Conservation (phyloP, 2,113 vertebrate species). For the Mesembrinibis cayennensis region DNA sequence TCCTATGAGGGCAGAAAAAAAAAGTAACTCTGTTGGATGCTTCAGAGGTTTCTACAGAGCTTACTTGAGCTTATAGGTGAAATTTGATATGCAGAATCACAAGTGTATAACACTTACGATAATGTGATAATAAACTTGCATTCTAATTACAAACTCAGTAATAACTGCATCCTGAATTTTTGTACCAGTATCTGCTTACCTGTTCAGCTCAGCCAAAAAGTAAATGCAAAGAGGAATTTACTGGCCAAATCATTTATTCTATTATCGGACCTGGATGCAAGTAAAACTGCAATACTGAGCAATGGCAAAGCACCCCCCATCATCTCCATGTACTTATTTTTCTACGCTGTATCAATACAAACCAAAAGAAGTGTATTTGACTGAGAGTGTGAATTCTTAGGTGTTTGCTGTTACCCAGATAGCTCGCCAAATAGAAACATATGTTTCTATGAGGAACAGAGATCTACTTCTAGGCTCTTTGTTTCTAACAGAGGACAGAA, state of each 20-base stretch:
- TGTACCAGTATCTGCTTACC: background rate
- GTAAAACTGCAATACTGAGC: background rate
- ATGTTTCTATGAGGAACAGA: background rate
- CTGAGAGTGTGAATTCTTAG: background rate
- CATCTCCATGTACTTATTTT: background rate
- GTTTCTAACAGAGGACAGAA: background rate
- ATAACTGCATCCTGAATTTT: background rate
- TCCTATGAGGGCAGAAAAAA: background rate
- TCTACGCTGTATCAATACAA: background rate
- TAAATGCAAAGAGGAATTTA: background rate
- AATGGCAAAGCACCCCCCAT: background rate
- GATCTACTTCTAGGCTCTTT: background rate
- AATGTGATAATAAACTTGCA: background rate
- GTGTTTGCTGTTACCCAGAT: background rate
- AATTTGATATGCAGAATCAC: background rate
- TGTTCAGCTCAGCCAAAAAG: background rate
- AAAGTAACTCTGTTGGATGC: background rate
- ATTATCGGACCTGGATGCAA: background rate
- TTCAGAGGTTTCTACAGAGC: background rate
- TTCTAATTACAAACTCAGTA: background rate
- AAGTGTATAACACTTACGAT: accelerated
- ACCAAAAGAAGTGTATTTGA: background rate
- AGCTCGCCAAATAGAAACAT: background rate
- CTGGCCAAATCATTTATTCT: background rate
- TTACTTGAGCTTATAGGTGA: background rate